Evolutionary conservation across 2,113 vertebrate species (phyloP), one percentile per base, ranked within the genome.

Genomic region (Callaeas wilsoni): DNA sequence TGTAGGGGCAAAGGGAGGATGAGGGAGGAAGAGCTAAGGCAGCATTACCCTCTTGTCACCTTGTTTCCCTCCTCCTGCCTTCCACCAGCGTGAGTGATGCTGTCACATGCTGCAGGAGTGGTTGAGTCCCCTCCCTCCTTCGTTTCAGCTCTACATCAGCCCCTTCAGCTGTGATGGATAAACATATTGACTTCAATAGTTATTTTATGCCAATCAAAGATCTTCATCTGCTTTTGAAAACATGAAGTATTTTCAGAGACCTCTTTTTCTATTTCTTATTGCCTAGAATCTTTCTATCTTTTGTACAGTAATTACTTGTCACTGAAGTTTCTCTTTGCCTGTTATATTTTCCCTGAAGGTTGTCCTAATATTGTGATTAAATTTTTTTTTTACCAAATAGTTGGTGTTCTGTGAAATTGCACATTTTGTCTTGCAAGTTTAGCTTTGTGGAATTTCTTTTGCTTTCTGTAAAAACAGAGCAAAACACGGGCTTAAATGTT

Each of bases 81-180:
- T 32, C 59, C 69, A 55, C 27, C 83, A 41, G 20, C 0, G 0
- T 15, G n/a, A 50, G 0, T 41, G 59, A 41, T 92, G 71, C 56
- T 78, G 69, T 55, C 73, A 50, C 60, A 13, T 10, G 35, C 77
- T 75, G 75, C 74, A 89, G 37, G 35, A 85, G 42, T 22, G 22
- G 46, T 12, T n/a, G 56, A 49, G 55, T 75, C 35, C 30, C 37
- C 30, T 94, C 69, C 26, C 21, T 77, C 62, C 71, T 52, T 70
- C 46, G 33, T 62, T 60, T 55, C 44, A 44, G 20, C 47, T 91
- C 64, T 50, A 27, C 44, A 16, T 46, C 74, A 84, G 55, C 59
- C 29, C 16, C 74, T 89, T 69, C 84, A 87, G 57, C 52, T 30
- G 30, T 26, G 63, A 46, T 52, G 42, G 64, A 26, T 59, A 52